Evolutionary conservation across 2,113 vertebrate genomes (phyloP).

Genomic region (Illadopsis cleaveri): DNA sequence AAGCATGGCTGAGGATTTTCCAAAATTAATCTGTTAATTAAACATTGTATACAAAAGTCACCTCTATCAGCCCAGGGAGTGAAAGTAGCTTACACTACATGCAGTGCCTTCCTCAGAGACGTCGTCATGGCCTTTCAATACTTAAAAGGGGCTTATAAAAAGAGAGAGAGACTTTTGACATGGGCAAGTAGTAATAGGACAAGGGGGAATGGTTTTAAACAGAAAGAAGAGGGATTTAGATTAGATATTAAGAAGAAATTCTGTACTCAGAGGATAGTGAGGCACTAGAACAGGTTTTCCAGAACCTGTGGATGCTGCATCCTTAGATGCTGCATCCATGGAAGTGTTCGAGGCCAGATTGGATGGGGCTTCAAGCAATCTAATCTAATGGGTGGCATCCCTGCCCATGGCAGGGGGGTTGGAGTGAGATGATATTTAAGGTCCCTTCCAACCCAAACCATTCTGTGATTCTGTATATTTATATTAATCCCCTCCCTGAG

Average conservation of each 20-base stretch:
- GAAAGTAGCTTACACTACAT: not conserved
- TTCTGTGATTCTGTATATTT: not conserved
- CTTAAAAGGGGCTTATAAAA: not conserved
- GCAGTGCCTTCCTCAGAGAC: not conserved
- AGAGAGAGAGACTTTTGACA: not conserved
- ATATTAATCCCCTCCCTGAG: not conserved
- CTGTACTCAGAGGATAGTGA: not conserved
- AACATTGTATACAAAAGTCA: not conserved
- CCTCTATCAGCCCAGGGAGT: not conserved
- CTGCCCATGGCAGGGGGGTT: fast-evolving
- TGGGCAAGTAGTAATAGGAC: not conserved
- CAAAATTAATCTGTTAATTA: not conserved
- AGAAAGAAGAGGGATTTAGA: not conserved
- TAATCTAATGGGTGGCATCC: not conserved
- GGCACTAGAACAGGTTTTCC: not conserved
- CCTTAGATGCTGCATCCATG: too few relatives aligned
- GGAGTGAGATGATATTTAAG: not conserved
- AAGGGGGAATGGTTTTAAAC: not conserved
- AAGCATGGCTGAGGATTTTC: not conserved
- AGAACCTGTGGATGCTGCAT: not conserved
- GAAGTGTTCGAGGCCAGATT: not conserved
- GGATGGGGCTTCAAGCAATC: not conserved
- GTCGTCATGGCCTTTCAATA: not conserved
- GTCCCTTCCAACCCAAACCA: not conserved
- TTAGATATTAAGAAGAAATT: not conserved